Evolutionary conservation across 2,888 invertebrate genomes (phyloP), one percentile per base, ranked within the genome.

Genomic region (Microchrysa polita): DNA sequence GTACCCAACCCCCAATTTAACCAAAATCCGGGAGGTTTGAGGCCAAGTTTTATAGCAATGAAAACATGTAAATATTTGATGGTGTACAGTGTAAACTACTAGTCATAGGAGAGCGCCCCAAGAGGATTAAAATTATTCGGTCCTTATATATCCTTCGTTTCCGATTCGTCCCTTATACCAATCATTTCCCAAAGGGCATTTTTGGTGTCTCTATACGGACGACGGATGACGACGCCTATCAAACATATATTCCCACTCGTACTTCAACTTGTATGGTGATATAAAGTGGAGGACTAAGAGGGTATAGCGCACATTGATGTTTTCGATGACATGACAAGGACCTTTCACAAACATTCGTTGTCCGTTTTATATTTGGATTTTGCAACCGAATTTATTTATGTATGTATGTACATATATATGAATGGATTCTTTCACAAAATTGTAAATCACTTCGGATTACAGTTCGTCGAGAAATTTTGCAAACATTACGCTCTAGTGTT

Each of bases 41-140:
- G 44, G 10, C 48, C 48, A 18, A 48, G 20, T 65, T 65, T 44
- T 40, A 65, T 65, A 48, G 65, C 65, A 48, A 48, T 65, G 55
- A 69, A 55, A 69, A 69, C 69, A 69, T 69, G 55, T 40, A 69
- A 69, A 69, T 69, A 69, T 69, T 69, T 69, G 69, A 55, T 52
- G 20, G 20, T 69, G 16, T 40, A 40, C 57, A 53, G 34, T 55
- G 57, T 40, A 16, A 69, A 55, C 55, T 69, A 69, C 20, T 34
- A 22, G 34, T 52, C 12, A 44, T n/a, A 42, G 63, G 18, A 27
- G 27, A 27, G 12, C 67, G n/a, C 16, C 69, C 23, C 57, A 69
- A 57, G 42, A 20, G 69, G 69, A 57, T 52, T 55, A 69, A 40
- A 69, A 69, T 69, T 69, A 55, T 59, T 12, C 12, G n/a, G 22